Evolutionary conservation across 1,140 invertebrate genomes (phyloP).

Genomic region (Lasioglossum baleicum): DNA sequence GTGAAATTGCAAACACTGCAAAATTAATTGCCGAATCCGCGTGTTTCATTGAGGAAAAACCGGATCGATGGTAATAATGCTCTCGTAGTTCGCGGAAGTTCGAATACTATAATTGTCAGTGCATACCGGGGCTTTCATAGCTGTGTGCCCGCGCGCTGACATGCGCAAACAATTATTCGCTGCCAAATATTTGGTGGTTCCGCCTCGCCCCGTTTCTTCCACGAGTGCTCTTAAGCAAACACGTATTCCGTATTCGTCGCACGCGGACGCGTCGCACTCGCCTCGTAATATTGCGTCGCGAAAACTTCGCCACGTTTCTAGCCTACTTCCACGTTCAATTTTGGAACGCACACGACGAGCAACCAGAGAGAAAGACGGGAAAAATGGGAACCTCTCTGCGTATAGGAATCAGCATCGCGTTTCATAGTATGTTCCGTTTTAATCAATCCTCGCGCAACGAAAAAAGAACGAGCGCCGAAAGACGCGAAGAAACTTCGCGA

Average conservation of each 20-base stretch:
- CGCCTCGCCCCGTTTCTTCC: slow-evolving; percentile 14
- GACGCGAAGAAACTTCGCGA: no score
- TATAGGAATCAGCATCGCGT: neutral
- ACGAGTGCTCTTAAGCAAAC: slow-evolving; percentile 12
- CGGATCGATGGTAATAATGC: neutral
- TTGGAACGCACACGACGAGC: neutral
- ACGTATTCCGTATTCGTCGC: slow-evolving; percentile 19
- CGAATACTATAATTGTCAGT: neutral
- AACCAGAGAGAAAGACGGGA: neutral
- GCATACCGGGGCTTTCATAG: neutral
- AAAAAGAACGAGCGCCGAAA: no score
- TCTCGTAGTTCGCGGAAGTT: neutral
- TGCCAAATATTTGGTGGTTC: slow-evolving; percentile 29
- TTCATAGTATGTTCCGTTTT: neutral
- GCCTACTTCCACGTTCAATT: neutral
- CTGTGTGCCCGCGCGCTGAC: neutral
- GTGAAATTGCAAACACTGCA: neutral
- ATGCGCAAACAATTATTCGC: slow-evolving; percentile 28
- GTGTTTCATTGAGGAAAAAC: neutral
- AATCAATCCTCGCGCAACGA: neutral
- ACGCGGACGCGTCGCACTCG: neutral
- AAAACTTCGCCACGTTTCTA: slow-evolving; percentile 7
- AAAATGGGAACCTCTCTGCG: neutral
- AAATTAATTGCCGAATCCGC: neutral
- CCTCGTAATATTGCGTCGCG: neutral